These are phyloP conservation scores for Amphiprion ocellaris DNA, from an alignment of 2,113 vertebrate genomes.

Conservation along the genomic window DNA sequence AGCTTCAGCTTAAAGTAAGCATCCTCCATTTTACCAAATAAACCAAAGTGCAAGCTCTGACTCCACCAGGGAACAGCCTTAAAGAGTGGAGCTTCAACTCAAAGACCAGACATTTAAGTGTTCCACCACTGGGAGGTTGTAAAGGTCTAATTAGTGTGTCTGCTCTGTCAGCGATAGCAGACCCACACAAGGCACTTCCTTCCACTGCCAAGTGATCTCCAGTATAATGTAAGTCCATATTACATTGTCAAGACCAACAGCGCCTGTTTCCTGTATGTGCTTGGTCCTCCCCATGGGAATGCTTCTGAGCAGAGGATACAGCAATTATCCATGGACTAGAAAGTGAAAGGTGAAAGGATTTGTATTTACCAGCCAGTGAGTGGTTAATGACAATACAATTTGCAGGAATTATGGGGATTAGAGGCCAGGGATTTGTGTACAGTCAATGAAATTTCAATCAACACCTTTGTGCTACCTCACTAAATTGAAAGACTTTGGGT, in stretches of 20 bases:
- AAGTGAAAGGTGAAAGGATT: constrained; percentile 75
- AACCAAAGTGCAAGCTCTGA: constrained; percentile 11
- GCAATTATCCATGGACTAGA: constrained; percentile 82
- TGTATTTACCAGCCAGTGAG: constrained; percentile 77
- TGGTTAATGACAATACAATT: constrained; percentile 82
- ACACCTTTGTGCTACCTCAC: constrained; percentile 50
- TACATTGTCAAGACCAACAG: constrained; percentile 58
- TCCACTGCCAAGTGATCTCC: constrained; percentile 55
- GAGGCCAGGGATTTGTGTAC: constrained; percentile 63
- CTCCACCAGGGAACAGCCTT: constrained; percentile 42
- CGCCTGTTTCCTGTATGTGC: constrained; percentile 67
- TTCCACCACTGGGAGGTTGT: constrained; percentile 70
- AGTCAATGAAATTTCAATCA: constrained; percentile 69
- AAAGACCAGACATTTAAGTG: constrained; percentile 66
- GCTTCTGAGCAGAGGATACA: constrained; percentile 77
- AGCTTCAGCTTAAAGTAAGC: constrained; percentile 18
- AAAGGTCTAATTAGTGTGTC: constrained; percentile 75
- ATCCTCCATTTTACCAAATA: constrained; percentile 50
- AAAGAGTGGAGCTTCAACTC: constrained; percentile 59
- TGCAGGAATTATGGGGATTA: constrained; percentile 80
- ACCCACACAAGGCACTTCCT: constrained; percentile 65
- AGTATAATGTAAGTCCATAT: constrained; percentile 50
- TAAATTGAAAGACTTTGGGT: constrained; percentile 46
- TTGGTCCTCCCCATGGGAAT: constrained; percentile 47
- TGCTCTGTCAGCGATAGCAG: constrained; percentile 61